Evolutionary conservation across 2,113 vertebrate species (phyloP).

Genomic region (Shinisaurus crocodilurus): DNA sequence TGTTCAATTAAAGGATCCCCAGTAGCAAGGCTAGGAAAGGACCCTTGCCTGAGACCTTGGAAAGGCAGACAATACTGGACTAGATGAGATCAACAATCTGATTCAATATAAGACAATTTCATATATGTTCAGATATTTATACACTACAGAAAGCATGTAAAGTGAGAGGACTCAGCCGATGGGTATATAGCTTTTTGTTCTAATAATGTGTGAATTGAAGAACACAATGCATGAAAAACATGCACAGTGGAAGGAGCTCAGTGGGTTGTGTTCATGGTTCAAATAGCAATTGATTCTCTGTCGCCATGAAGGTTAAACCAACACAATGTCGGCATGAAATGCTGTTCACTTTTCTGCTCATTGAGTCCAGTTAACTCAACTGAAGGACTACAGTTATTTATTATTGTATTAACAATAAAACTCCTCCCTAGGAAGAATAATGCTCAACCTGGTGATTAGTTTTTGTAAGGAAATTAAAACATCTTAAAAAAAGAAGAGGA

Average conservation of each 20-base stretch:
- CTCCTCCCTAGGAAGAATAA: conserved; percentile 15
- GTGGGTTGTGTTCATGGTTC: not conserved
- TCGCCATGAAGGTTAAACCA: conserved; percentile 5
- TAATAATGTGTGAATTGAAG: not conserved
- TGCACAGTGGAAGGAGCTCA: not conserved
- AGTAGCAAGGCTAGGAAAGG: not conserved
- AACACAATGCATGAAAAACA: not conserved
- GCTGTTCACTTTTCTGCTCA: not conserved
- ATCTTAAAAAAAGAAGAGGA: conserved; percentile 21
- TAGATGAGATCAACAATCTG: not conserved
- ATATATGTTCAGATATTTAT: not conserved
- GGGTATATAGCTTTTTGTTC: not conserved
- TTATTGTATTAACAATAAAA: conserved; percentile 24
- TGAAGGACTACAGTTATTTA: conserved; percentile 42
- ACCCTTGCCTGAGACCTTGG: not conserved
- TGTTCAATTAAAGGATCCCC: not conserved
- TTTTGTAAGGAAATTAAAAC: conserved; percentile 56
- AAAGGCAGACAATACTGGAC: not conserved
- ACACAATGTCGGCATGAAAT: conserved; percentile 4
- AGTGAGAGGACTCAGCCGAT: not conserved
- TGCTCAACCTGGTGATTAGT: conserved; percentile 32
- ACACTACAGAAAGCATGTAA: not conserved
- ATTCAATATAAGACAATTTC: not conserved
- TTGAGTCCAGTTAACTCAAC: not conserved
- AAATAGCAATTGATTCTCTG: conserved; percentile 18